Conservation (phyloP, 1,140 invertebrate species). For the Dolichoris vasculosae region DNA sequence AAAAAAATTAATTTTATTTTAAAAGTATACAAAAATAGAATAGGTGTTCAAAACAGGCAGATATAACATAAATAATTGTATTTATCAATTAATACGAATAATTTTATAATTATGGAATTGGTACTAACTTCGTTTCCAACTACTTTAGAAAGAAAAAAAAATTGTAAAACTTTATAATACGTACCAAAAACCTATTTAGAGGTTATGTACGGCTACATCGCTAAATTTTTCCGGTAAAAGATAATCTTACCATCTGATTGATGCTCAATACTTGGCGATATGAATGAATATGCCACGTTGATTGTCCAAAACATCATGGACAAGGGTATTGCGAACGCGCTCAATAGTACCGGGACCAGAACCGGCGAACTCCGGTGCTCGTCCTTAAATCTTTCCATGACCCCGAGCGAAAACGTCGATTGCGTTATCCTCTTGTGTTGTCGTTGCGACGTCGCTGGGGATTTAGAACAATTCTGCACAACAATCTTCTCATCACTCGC, state of each 20-base stretch:
- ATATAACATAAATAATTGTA: too few species aligned
- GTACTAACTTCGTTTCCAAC: too few species aligned
- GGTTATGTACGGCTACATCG: neutral
- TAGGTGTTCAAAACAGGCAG: too few species aligned
- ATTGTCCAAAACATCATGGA: slow-evolving; percentile 84
- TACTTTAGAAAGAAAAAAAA: too few species aligned
- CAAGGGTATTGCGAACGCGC: slow-evolving; percentile 80
- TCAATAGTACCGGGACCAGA: slow-evolving; percentile 79
- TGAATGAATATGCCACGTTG: slow-evolving; percentile 80
- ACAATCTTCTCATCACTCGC: neutral
- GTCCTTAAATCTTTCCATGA: neutral
- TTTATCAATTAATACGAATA: too few species aligned
- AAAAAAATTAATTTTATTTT: too few species aligned
- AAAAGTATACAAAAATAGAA: too few species aligned
- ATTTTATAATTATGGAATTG: too few species aligned
- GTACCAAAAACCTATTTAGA: neutral
- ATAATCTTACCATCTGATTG: slow-evolving; percentile 75
- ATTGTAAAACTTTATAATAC: too few species aligned
- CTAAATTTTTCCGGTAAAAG: neutral
- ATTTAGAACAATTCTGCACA: neutral
- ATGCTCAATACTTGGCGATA: slow-evolving; percentile 70
- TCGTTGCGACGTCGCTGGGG: neutral
- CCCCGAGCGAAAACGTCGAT: neutral
- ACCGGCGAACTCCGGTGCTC: slow-evolving; percentile 51
- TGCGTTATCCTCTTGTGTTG: neutral